Evolutionary conservation across 2,797 vertebrate genomes (phyloP).

Genomic region (Neopelma chrysocephalum): DNA sequence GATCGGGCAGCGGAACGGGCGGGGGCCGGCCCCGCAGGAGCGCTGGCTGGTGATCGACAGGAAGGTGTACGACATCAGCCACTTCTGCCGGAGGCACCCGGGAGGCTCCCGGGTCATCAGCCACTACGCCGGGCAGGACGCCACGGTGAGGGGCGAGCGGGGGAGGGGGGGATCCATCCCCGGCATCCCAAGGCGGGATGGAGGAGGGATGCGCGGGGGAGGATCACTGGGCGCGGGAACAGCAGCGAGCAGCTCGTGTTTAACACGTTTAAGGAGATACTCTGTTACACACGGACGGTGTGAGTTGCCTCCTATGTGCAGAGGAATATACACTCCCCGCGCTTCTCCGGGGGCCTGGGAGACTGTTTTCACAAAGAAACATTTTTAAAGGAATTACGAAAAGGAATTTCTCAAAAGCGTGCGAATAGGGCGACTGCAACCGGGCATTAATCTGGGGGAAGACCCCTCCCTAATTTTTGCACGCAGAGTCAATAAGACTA

Average conservation of each 20-base stretch:
- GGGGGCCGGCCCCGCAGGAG: slow-evolving; percentile 80
- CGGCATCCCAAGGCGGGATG: not conserved
- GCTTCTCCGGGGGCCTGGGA: not conserved
- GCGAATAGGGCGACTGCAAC: too few relatives aligned
- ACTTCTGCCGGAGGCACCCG: slow-evolving; percentile 82
- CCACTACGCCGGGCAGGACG: slow-evolving; percentile 90
- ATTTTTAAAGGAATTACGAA: not conserved
- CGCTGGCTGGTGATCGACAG: slow-evolving; percentile 89
- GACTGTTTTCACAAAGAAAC: not conserved
- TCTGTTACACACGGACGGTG: rapidly evolving
- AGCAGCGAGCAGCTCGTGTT: not conserved
- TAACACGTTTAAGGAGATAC: rapidly evolving
- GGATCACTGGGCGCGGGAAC: not conserved
- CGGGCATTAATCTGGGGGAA: too few relatives aligned
- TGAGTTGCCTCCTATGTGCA: not conserved
- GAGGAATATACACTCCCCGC: rapidly evolving
- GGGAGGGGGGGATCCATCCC: not conserved
- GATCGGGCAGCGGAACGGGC: slow-evolving; percentile 59
- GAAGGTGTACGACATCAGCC: slow-evolving; percentile 88
- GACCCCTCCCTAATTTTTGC: rapidly evolving
- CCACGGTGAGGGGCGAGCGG: slow-evolving; percentile 80
- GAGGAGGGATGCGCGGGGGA: not conserved
- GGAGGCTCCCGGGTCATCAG: slow-evolving; percentile 84
- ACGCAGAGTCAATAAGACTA: rapidly evolving
- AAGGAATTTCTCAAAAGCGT: not conserved